Conservation (phyloP, 2,797 vertebrate species). For the Chaetodon trifasciatus region DNA sequence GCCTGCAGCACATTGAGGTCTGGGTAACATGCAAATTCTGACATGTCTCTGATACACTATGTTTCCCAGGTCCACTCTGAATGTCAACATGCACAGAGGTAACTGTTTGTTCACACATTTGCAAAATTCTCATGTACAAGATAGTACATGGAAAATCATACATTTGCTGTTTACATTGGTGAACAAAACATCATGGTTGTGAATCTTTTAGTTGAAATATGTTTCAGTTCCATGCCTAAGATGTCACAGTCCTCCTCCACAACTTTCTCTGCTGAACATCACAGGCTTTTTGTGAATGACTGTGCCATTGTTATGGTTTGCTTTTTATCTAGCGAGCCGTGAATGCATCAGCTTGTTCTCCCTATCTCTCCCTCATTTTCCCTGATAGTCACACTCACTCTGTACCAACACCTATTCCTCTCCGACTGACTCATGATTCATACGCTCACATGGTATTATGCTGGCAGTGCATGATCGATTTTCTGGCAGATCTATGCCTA, state of each 20-base stretch:
- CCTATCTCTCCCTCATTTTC: constrained; percentile 51
- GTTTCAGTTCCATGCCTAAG: constrained; percentile 39
- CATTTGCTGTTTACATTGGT: not conserved
- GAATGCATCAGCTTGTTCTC: constrained; percentile 64
- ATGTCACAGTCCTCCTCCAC: constrained; percentile 64
- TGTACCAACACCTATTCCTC: constrained; percentile 61
- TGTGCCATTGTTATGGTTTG: constrained; percentile 63
- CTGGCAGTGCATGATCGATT: constrained; percentile 64
- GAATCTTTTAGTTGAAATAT: constrained; percentile 26
- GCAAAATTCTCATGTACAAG: not conserved
- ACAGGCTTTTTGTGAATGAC: constrained; percentile 76
- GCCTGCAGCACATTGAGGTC: not conserved
- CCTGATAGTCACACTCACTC: constrained; percentile 53
- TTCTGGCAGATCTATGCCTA: constrained; percentile 59
- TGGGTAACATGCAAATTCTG: not conserved
- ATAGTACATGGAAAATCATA: not conserved
- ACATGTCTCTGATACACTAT: not conserved
- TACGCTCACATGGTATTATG: constrained; percentile 53
- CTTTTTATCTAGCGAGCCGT: constrained; percentile 53
- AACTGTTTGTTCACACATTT: not conserved
- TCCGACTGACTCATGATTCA: constrained; percentile 63
- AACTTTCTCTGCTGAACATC: constrained; percentile 70
- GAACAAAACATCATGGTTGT: not conserved
- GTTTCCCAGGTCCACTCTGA: not conserved
- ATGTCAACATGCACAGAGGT: not conserved